A percentile compares a stretch with the other conserved stretches of the same genome.
Evolutionary conservation across 2,113 vertebrate genomes (phyloP).

Genomic region (Ahaetulla prasina): DNA sequence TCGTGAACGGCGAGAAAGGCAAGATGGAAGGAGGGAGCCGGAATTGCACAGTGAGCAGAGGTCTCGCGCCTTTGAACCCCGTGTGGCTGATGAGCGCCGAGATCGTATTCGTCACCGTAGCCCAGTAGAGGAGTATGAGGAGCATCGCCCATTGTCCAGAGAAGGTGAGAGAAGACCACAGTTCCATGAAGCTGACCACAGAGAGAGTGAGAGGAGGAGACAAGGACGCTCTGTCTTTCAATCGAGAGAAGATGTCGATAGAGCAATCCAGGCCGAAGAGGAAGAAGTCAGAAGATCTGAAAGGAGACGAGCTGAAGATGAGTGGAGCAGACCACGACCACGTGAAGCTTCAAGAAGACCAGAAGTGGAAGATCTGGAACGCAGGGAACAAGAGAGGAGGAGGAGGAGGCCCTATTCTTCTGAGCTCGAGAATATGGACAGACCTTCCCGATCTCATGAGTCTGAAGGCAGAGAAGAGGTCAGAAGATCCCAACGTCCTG

Average conservation of each 20-base stretch:
- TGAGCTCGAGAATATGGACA: fast-evolving
- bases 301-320: neutral
- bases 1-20: neutral
- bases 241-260: fast-evolving
- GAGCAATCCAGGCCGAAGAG: fast-evolving
- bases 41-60: fast-evolving
- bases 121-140: neutral
- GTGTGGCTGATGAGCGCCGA: fast-evolving
- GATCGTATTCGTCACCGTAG: neutral
- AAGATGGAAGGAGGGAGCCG: neutral
- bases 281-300: neutral
- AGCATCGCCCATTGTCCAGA: neutral
- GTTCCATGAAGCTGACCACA: fast-evolving
- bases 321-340: neutral
- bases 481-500: neutral
- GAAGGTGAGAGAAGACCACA: fast-evolving
- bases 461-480: fast-evolving
- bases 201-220: neutral
- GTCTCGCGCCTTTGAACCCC: neutral
- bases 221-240: fast-evolving
- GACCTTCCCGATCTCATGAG: fast-evolving
- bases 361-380: fast-evolving
- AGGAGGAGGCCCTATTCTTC: neutral
- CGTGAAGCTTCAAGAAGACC: neutral
- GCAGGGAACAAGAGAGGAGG: fast-evolving